These are phyloP conservation scores for Hymenopus coronatus DNA, from an alignment of 2,888 invertebrate genomes.

Conservation along the genomic window DNA sequence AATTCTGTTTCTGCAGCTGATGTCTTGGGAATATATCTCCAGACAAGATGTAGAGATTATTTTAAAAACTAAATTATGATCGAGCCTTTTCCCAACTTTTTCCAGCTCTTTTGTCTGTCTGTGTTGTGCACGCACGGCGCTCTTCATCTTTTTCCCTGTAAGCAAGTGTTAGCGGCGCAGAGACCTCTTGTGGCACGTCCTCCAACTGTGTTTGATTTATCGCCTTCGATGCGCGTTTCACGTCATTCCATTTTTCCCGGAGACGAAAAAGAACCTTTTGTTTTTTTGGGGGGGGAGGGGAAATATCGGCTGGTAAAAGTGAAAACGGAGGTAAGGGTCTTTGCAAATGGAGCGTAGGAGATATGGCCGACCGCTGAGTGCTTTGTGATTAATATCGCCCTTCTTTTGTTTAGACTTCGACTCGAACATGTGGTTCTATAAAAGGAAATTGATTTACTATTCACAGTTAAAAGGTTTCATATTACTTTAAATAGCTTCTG, in stretches of 20 bases:
- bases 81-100: background rate
- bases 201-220: background rate
- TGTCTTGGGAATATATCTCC: background rate
- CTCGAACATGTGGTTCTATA: background rate
- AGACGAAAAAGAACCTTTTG: background rate
- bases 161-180: background rate
- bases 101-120: background rate
- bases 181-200: background rate
- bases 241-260: background rate
- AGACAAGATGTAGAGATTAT: background rate
- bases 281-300: background rate
- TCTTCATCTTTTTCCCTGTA: background rate
- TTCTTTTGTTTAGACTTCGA: background rate
- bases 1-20: background rate
- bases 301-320: background rate
- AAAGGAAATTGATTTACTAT: background rate
- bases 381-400: background rate
- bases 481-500: too few species aligned
- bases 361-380: background rate
- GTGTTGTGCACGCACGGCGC: background rate
- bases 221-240: background rate
- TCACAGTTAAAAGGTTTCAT: too few species aligned
- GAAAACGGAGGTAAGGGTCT: background rate
- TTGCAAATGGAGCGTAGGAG: background rate
- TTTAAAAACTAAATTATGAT: conserved; percentile 13